Evolutionary conservation across 1,140 invertebrate species (phyloP), one percentile per base, ranked within the genome.

Genomic region (Drosophila subpulchrella): DNA sequence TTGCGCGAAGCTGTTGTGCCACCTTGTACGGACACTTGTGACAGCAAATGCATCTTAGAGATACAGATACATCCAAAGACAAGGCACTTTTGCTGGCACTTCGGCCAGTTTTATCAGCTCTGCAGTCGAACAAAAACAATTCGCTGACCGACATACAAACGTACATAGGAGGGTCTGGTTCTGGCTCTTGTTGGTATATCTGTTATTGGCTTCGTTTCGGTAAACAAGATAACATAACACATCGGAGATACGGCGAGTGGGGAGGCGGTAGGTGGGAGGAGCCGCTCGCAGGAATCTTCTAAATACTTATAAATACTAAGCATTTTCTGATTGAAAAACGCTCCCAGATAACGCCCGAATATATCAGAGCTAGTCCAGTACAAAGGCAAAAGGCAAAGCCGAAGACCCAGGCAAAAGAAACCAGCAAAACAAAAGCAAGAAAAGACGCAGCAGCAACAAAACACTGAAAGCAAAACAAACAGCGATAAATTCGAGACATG

Each of bases 181-280:
- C 39, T 76, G 39, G 58, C 61, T 58, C 20, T 39, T 67, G 46
- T 57, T 62, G 54, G 36, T 30, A 71, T 65, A 15, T 58, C 15
- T 56, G 48, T 38, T 55, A 17, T 57, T 62, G 65, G 34, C 44
- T 51, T 12, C 46, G 30, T 41, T 42, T 61, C 17, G 78, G 73
- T 81, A 81, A 81, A 81, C 78, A 81, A 81, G 78, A 81, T 81
- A 81, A 81, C 46, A 58, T n/a, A 38, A 53, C 55, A 53, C 50
- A n/a, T 36, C 41, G 32, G 6, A 36, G 20, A 71, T 41, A 47
- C 13, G n/a, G 10, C 24, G 10, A 57, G 15, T 30, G 48, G 6
- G n/a, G 57, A 27, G 24, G 1, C 46, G 20, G 50, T 1, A 10
- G 27, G 42, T 44, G 30, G 20, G 20, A 24, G 36, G 68, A 20